Evolutionary conservation across 2,888 invertebrate species (phyloP), one percentile per base, ranked within the genome.

Genomic region (Cybosia mesomella): DNA sequence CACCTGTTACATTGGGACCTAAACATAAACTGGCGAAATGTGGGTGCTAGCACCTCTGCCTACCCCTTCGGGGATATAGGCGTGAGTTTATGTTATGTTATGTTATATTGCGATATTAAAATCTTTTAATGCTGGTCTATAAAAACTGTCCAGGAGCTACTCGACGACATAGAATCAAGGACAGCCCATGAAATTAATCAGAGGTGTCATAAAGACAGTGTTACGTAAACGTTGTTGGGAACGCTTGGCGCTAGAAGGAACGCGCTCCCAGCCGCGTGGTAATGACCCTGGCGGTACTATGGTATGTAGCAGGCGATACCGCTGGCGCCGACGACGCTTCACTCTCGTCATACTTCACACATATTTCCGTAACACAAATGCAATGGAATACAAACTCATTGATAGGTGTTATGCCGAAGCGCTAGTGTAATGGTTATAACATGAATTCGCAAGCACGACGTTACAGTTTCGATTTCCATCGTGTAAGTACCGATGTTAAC

Each of bases 231-330:
- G 83, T 80, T 79, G 83, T 77, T 80, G 78, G 83, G 81, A 78
- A 73, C 76, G 75, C 75, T 78, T 75, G 79, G 72, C 82, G 80
- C 76, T 84, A 80, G 80, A 75, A 72, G 80, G 80, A 82, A 75
- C 85, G 86, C 84, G 83, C 85, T 85, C 87, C 85, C 84, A 82
- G 81, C 77, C 83, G 85, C 81, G 87, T 85, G 88, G 88, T 90
- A 89, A 89, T 89, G 89, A 88, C 87, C 89, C 85, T 85, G 83
- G 82, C 68, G 55, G 78, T 83, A 66, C 67, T 82, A 77, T 73
- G 85, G 87, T 87, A 87, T 78, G 87, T 85, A 85, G 74, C 81
- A 66, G 80, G 64, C 68, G 62, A 67, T 65, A 18, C 36, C 54
- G 39, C 24, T 22, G 58, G 54, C 43, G 34, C 36, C 54, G 39